Conservation (phyloP, 2,888 invertebrate genomes). For the Acrobasis repandana region DNA sequence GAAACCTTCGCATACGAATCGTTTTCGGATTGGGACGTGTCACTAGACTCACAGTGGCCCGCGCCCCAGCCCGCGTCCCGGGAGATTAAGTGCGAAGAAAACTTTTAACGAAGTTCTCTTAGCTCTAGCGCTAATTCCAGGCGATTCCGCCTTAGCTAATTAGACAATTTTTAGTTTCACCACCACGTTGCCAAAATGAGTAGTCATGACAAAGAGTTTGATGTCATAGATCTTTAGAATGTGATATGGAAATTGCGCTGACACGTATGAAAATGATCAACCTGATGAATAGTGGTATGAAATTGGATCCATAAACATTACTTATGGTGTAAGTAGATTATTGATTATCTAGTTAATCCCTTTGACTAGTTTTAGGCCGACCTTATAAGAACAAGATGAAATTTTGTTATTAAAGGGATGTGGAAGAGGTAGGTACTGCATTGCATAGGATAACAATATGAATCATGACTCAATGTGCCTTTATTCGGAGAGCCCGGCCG, state of each 20-base stretch:
- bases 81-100: slow-evolving; percentile 78
- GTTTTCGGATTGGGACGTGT: slow-evolving; percentile 71
- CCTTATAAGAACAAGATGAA: slow-evolving; percentile 52
- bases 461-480: slow-evolving; percentile 81
- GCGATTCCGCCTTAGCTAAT: slow-evolving; percentile 71
- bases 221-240: slow-evolving; percentile 72
- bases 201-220: slow-evolving; percentile 64
- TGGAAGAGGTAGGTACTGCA: slow-evolving; percentile 65
- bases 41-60: slow-evolving; percentile 68
- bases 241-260: slow-evolving; percentile 71
- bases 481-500: slow-evolving; percentile 75
- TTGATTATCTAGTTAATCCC: slow-evolving; percentile 58
- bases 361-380: slow-evolving; percentile 75
- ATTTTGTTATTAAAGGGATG: slow-evolving; percentile 54
- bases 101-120: slow-evolving; percentile 59
- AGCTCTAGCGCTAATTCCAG: slow-evolving; percentile 62
- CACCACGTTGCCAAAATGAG: slow-evolving; percentile 81
- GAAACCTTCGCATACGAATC: slow-evolving; percentile 71
- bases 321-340: slow-evolving; percentile 48
- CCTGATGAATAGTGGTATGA: slow-evolving; percentile 74
- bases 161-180: slow-evolving; percentile 77
- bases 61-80: slow-evolving; percentile 58
- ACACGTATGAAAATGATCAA: slow-evolving; percentile 64
- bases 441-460: slow-evolving; percentile 65
- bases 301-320: slow-evolving; percentile 67